These are phyloP conservation scores for Andinoacara biseriatus DNA, from an alignment of 2,113 vertebrate species.

Conservation along the genomic window DNA sequence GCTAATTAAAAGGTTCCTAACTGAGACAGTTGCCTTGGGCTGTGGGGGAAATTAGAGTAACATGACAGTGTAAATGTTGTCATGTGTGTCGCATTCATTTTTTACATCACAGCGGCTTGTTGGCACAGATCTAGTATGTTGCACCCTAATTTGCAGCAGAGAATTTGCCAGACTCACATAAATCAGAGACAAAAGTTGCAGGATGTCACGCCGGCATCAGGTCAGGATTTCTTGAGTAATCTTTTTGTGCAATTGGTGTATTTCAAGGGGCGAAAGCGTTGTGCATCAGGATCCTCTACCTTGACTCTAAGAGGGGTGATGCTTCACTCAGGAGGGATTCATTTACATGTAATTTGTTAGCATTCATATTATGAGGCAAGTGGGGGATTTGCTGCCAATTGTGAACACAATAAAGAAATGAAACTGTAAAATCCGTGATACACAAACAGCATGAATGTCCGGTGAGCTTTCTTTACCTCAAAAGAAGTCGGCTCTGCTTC, in stretches of 20 bases:
- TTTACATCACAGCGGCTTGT: neutral
- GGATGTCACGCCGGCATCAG: neutral
- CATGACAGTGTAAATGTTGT: neutral
- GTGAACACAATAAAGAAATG: neutral
- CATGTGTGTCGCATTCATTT: neutral
- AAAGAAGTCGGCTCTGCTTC: neutral
- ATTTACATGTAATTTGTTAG: neutral
- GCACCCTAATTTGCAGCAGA: neutral
- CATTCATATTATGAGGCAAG: neutral
- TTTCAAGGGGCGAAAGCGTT: neutral
- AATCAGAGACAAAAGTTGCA: neutral
- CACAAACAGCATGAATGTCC: neutral
- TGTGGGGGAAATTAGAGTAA: neutral
- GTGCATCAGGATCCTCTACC: neutral
- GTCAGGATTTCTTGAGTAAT: neutral
- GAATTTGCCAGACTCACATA: neutral
- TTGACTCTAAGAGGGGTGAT: neutral
- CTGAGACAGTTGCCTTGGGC: neutral
- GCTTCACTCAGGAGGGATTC: neutral
- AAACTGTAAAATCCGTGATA: neutral
- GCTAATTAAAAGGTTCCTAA: neutral
- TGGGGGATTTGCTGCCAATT: neutral
- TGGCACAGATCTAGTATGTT: neutral
- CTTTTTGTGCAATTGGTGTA: too few relatives aligned
- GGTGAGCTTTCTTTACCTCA: neutral